These are phyloP conservation scores for Festucalex cinctus DNA, from an alignment of 2,113 vertebrate species.

Conservation along the genomic window DNA sequence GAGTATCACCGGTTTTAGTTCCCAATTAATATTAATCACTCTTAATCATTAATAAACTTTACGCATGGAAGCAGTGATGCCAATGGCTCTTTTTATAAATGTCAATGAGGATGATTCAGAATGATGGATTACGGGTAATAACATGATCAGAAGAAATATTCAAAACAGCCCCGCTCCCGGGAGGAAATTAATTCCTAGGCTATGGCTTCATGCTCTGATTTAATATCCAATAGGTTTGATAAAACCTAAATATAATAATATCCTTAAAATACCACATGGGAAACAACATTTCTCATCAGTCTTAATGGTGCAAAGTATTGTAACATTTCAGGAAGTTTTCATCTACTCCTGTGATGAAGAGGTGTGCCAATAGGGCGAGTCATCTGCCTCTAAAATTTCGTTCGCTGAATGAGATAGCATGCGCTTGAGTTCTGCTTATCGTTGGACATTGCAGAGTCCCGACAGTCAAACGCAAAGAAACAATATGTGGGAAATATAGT, in stretches of 20 bases:
- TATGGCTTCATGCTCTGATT: constrained; percentile 15
- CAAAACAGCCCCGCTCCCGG: constrained; percentile 16
- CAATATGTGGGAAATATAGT: too few relatives aligned
- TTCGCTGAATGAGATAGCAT: constrained; percentile 26
- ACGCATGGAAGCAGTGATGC: background rate
- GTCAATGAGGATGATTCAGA: constrained; percentile 25
- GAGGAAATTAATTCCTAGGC: constrained; percentile 50
- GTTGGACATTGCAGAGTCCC: background rate
- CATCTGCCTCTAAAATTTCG: constrained; percentile 51
- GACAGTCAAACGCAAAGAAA: too few relatives aligned
- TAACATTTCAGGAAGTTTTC: constrained; percentile 34
- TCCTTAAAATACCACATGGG: constrained; percentile 34
- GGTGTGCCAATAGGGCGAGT: constrained; percentile 32
- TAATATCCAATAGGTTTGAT: constrained; percentile 39
- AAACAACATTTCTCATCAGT: constrained; percentile 25
- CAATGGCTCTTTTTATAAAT: constrained; percentile 18
- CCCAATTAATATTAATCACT: background rate
- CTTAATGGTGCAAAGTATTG: background rate
- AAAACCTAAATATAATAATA: constrained; percentile 22
- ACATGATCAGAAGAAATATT: background rate
- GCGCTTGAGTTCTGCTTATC: constrained; percentile 39
- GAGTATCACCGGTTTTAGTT: background rate
- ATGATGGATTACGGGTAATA: constrained; percentile 47
- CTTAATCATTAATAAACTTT: constrained; percentile 3
- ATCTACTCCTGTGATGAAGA: constrained; percentile 30